Conservation (phyloP, 2,888 invertebrate genomes). For the Lathronympha strigana region DNA sequence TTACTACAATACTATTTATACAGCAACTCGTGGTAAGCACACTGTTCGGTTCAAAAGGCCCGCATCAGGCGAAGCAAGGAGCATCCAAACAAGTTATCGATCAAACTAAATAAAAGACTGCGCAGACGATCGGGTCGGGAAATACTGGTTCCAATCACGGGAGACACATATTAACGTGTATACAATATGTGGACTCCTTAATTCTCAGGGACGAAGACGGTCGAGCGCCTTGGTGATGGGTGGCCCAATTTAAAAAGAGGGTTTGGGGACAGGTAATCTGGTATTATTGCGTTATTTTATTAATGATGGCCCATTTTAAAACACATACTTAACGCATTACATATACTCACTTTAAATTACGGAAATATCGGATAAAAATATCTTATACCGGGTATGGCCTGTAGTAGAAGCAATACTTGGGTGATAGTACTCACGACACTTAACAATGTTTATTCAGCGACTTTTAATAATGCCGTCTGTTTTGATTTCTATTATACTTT, state of each 20-base stretch:
- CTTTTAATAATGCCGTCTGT: background rate
- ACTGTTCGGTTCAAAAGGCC: background rate
- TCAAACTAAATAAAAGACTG: constrained; percentile 40
- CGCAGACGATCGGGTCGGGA: constrained; percentile 34
- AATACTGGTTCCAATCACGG: constrained; percentile 42
- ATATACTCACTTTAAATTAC: too few species aligned
- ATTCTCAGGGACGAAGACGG: constrained; percentile 33
- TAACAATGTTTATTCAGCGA: too few species aligned
- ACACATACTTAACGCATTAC: too few species aligned
- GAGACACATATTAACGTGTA: constrained; percentile 35
- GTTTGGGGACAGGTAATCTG: too few species aligned
- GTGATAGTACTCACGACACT: too few species aligned
- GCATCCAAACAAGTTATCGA: constrained; percentile 39
- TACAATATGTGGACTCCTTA: constrained; percentile 25
- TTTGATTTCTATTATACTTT: too few species aligned
- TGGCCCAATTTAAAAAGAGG: constrained; percentile 31
- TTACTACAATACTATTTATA: too few species aligned
- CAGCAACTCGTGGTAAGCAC: background rate
- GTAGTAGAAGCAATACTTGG: too few species aligned
- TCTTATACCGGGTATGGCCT: too few species aligned
- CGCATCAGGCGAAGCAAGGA: constrained; percentile 8
- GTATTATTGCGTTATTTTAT: background rate
- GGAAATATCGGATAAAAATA: too few species aligned
- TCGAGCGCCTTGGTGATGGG: constrained; percentile 10
- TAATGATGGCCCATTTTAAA: background rate